Base-by-base conservation (phyloP, 1,140 invertebrate genomes). In the Steinernema feltiae region DNA sequence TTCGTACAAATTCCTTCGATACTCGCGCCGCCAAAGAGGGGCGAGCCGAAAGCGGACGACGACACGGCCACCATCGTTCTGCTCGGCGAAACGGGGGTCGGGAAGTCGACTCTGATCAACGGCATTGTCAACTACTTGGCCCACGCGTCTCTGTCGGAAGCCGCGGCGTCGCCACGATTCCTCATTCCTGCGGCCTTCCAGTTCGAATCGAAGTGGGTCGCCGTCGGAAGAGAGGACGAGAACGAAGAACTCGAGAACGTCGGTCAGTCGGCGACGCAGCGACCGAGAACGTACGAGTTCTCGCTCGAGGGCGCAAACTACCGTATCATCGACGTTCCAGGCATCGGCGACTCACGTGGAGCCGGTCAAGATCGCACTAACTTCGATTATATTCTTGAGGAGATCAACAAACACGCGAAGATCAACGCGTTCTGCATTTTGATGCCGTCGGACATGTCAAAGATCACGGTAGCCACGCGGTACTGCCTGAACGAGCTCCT, bases 401-500 rank as follows among this genome's bases (percentile, higher is more conserved):
- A 69, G 41, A 35, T 80, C 27, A 29, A 35, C 27, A 17, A 46
- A 17, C 71, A 63, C 48, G 32, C 74, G 21, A 31, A 83, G 27
- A 30, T 82, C 0, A 32, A 85, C 31, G 83, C 30, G 7, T 79
- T 85, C 69, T 83, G 79, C 41, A 76, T 85, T 31, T 63, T 85
- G 0, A 31, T 85, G 0, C 82, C 82, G 32, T 80, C 83, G 1
- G 85, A 85, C 71, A 31, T 76, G 27, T 17, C 79, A n/a, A 1
- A 30, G 27, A 41, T 79, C 3, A 81, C 41, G n/a, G 21, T 78
- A 1, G 69, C 72, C 63, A 85, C 85, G 48, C 30, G 41, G 32
- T 85, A 83, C 71, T 86, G 84, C 30, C 73, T 85, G 21, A 76
- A 83, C 27, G 82, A 85, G 70, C 73, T 85, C 41, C 24, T 85